A percentile compares a stretch with the other conserved stretches of the same genome.
Evolutionary conservation across 2,888 invertebrate genomes (phyloP).

Genomic region (Alloplasta piceator): DNA sequence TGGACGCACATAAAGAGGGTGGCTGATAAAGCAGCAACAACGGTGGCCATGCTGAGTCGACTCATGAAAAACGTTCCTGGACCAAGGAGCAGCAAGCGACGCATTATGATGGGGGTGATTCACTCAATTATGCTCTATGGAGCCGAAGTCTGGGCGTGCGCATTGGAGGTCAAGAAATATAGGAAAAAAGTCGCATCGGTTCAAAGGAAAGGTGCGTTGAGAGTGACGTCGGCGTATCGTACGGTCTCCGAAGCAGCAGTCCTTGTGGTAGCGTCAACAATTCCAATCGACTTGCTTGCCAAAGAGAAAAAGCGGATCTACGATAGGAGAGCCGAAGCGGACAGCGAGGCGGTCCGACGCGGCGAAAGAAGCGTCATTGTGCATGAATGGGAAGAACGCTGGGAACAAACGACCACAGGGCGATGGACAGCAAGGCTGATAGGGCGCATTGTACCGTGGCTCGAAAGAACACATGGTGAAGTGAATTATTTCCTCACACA

Average conservation of each 20-base stretch:
- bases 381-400: conserved; percentile 10
- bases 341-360: conserved; percentile 41
- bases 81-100: conserved; percentile 19
- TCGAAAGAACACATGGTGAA: conserved; percentile 49
- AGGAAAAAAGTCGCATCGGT: conserved; percentile 59
- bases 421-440: conserved; percentile 60
- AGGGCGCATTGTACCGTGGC: conserved; percentile 39
- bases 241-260: conserved; percentile 69
- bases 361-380: conserved; percentile 17
- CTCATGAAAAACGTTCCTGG: conserved; percentile 66
- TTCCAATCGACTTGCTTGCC: conserved; percentile 66
- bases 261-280: conserved; percentile 62
- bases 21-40: conserved; percentile 57
- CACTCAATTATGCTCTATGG: conserved; percentile 67
- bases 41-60: conserved; percentile 46
- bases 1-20: conserved; percentile 55
- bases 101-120: conserved; percentile 19
- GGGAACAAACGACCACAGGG: conserved; percentile 26
- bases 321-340: neutral
- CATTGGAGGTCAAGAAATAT: conserved; percentile 48
- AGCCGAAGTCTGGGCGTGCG: conserved; percentile 57
- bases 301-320: conserved; percentile 50
- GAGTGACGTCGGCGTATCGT: conserved; percentile 64
- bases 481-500: too few relatives aligned
- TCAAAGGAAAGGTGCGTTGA: conserved; percentile 62